Evolutionary conservation across 2,888 invertebrate species (phyloP).

Genomic region (Hyposoter dolosus): DNA sequence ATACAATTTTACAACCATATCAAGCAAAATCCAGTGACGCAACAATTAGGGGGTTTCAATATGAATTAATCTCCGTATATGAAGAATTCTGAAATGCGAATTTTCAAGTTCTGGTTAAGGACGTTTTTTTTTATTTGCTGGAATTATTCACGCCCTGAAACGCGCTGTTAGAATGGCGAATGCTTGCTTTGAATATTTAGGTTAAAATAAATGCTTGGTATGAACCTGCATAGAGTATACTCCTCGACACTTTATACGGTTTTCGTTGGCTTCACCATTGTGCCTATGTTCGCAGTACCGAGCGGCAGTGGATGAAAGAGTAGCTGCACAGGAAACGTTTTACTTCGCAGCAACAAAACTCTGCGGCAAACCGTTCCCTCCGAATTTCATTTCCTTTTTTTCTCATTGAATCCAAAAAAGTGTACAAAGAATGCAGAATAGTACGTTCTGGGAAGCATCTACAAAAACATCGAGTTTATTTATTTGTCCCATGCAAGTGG

Average conservation of each 20-base stretch:
- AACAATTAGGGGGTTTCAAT: background rate
- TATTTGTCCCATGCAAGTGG: background rate
- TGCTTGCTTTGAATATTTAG: background rate
- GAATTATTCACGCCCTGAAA: background rate
- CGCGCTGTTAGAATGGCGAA: background rate
- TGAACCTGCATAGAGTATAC: background rate
- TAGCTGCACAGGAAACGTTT: background rate
- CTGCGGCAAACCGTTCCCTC: background rate
- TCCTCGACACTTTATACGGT: background rate
- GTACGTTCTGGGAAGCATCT: background rate
- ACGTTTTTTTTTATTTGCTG: background rate
- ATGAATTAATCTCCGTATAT: background rate
- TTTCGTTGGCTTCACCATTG: constrained; percentile 27
- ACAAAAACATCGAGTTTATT: background rate
- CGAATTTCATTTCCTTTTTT: background rate
- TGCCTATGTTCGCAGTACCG: constrained; percentile 6
- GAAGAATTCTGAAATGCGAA: background rate
- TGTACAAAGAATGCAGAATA: constrained; percentile 25
- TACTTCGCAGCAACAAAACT: background rate
- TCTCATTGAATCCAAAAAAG: constrained; percentile 45
- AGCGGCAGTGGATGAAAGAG: background rate
- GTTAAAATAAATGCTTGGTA: background rate
- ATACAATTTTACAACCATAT: background rate
- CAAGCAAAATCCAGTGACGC: background rate
- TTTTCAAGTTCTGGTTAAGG: background rate